Base-by-base conservation (phyloP, 2,797 vertebrate genomes). In the Sebastes paucispinis region DNA sequence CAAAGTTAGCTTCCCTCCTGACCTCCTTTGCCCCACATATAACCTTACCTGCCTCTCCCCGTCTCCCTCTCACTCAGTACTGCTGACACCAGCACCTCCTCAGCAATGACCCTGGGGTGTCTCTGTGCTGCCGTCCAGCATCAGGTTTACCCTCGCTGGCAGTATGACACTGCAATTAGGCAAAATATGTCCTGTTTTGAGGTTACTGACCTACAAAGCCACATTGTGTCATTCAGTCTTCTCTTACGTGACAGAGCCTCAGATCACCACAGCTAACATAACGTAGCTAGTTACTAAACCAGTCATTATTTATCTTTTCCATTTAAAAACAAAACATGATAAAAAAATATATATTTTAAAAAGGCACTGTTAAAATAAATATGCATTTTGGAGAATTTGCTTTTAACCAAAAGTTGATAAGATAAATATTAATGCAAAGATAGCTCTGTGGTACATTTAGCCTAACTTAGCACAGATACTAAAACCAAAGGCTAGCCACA, bases 21-120 rank as follows among this genome's bases (percentile, higher is more conserved):
- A 86, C 78, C 81, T 82, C 52, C 16, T 27, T 13, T 85, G 75
- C n/a, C 71, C 57, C 66, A 64, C 75, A 77, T 82, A 69, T 79
- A 73, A 68, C 77, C 71, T 69, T 73, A 85, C 76, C 60, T 72
- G 64, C 54, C 75, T 75, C 43, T 69, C 50, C 16, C 50, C 2
- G 14, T 39, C 75, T 50, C 55, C 18, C 63, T 52, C 47, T 52
- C 58, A 13, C 60, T 67, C 24, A 60, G 25, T 65, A 73, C 55
- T 82, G 82, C 89, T 85, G 90, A 91, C 86, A 82, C 52, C 36
- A 81, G 69, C 85, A 83, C 31, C 68, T 86, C 78, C 60, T 78
- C 80, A 75, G 75, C 73, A 34, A 57, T 81, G 82, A 88, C 84
- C 83, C 79, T 32, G 32, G 18, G 39, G 66, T 62, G 74, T 84